Percentiles rank a stretch among this genome's conserved stretches.
Conservation (phyloP, 2,113 vertebrate species). For the Felis catus region F.catus_Fca126_mat1.0 CM031419.1:15828001-15828500, state of each 20-base stretch:
- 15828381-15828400: background rate
- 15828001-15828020: background rate
- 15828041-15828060: background rate
- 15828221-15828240: background rate
- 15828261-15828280: background rate
- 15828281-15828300: background rate
- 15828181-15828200: background rate
- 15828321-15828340: background rate
- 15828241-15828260: background rate
- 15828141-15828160: background rate
- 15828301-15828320: background rate
- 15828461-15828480: background rate
- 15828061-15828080: background rate
- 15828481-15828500: background rate
- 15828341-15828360: background rate
- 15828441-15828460: background rate
- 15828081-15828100: rapidly evolving
- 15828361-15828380: rapidly evolving
- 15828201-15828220: background rate
- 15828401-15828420: background rate
- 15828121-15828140: background rate
- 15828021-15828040: background rate
- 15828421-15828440: background rate
- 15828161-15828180: background rate
- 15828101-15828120: background rate